A percentile compares a stretch with the other conserved stretches of the same genome.
These are phyloP conservation scores for Brachionus manjavacas DNA, from an alignment of 1,140 invertebrate genomes.

Conservation along the genomic window DNA sequence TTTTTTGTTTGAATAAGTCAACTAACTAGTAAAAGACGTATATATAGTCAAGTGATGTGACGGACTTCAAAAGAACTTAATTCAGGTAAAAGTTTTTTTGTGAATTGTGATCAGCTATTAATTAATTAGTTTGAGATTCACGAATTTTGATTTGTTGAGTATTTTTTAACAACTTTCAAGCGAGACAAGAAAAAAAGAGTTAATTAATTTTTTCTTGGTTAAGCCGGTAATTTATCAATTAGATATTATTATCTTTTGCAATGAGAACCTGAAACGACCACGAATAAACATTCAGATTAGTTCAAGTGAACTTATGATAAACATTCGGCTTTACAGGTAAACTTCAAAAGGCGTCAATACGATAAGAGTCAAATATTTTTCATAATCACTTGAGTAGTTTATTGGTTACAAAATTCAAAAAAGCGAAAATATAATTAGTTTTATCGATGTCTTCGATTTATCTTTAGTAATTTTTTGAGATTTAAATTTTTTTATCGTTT, in stretches of 20 bases:
- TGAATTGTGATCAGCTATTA: slow-evolving; percentile 30
- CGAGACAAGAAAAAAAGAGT: not conserved
- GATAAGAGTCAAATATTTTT: not conserved
- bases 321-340: slow-evolving; percentile 16
- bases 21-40: not conserved
- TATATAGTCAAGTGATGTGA: not conserved
- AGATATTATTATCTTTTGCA: slow-evolving; percentile 40
- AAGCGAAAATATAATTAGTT: slow-evolving; percentile 1
- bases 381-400: slow-evolving; percentile 11
- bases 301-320: slow-evolving; percentile 25
- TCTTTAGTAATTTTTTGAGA: not conserved
- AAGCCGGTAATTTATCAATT: slow-evolving; percentile 35
- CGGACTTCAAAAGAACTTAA: not conserved
- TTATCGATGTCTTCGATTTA: slow-evolving; percentile 24
- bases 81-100: not conserved
- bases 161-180: slow-evolving; percentile 4
- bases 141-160: slow-evolving; percentile 27
- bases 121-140: not conserved
- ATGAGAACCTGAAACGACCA: not conserved
- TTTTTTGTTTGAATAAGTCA: slow-evolving; percentile 28
- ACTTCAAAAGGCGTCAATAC: not conserved
- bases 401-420: slow-evolving; percentile 27
- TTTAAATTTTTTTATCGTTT: not conserved
- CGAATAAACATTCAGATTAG: slow-evolving; percentile 9
- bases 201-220: not conserved